Conservation (phyloP, 2,113 vertebrate genomes). For the Oreocharis arfaki region DNA sequence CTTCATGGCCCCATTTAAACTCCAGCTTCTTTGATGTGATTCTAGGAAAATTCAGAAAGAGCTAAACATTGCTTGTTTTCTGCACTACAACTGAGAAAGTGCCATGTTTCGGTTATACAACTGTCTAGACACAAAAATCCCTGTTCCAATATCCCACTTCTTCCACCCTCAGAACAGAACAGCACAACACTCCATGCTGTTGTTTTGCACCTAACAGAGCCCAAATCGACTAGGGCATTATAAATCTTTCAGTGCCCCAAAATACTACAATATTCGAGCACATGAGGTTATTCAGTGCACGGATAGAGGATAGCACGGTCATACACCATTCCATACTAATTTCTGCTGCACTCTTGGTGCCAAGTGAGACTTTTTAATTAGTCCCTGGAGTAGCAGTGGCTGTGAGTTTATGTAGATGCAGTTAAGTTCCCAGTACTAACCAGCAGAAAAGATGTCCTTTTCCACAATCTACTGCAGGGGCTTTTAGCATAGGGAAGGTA, state of each 20-base stretch:
- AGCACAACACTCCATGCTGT: not conserved
- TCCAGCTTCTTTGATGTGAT: not conserved
- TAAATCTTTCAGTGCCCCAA: not conserved
- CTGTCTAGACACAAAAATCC: not conserved
- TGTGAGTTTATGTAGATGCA: not conserved
- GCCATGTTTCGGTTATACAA: not conserved
- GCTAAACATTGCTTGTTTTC: not conserved
- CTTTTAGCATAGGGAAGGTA: slow-evolving; percentile 87
- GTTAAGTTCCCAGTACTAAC: slow-evolving; percentile 72
- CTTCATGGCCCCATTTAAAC: not conserved
- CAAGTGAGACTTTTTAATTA: not conserved
- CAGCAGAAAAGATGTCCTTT: slow-evolving; percentile 98
- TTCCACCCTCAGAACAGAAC: not conserved
- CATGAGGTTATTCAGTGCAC: not conserved
- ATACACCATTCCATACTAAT: not conserved
- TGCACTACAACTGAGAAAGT: not conserved
- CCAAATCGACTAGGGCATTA: not conserved
- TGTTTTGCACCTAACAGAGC: not conserved
- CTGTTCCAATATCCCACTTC: not conserved
- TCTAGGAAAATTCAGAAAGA: not conserved
- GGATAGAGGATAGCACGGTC: not conserved
- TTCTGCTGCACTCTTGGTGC: not conserved
- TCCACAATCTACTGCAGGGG: slow-evolving; percentile 96
- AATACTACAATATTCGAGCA: not conserved
- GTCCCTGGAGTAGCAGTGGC: not conserved